Conservation (phyloP, 2,113 vertebrate genomes). For the Porphyrio hochstetteri region DNA sequence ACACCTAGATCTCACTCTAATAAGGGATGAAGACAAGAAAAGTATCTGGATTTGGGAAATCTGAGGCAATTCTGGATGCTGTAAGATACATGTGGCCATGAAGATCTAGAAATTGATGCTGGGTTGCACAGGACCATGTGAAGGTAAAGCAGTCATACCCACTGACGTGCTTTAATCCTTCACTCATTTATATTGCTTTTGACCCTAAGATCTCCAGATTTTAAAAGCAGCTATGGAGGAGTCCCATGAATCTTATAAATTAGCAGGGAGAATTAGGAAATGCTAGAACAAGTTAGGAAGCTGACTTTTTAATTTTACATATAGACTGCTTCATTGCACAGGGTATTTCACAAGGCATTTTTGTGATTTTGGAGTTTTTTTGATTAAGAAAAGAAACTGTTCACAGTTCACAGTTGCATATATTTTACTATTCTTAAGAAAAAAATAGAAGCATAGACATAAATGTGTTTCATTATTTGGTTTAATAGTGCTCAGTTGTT, state of each 20-base stretch:
- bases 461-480: background rate
- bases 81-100: background rate
- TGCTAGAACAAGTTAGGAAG: background rate
- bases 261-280: background rate
- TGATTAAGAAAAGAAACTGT: background rate
- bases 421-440: background rate
- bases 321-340: background rate
- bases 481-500: background rate
- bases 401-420: background rate
- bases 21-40: background rate
- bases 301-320: background rate
- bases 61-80: background rate
- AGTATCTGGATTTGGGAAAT: background rate
- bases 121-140: background rate
- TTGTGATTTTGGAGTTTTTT: background rate
- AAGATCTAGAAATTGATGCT: background rate
- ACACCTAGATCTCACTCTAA: background rate
- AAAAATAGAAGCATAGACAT: background rate
- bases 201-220: background rate
- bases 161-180: background rate
- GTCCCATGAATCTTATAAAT: background rate
- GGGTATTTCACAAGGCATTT: background rate
- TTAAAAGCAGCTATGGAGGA: background rate
- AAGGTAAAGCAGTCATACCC: background rate
- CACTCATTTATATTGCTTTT: background rate